Evolutionary conservation across 2,888 invertebrate species (phyloP).

Genomic region (Osedax frankpressi): DNA sequence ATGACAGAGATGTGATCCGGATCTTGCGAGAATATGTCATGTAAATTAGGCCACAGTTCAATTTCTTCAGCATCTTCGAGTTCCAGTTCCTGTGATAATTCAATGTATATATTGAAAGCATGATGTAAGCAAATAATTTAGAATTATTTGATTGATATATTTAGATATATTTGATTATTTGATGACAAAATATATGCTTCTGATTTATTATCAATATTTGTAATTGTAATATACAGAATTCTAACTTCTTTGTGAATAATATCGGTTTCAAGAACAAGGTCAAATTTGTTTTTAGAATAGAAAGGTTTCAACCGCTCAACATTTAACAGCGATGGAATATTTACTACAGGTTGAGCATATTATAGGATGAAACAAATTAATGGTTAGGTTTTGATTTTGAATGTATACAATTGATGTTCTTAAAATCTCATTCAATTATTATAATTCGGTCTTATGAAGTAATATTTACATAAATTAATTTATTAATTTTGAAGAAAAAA

Average conservation of each 20-base stretch:
- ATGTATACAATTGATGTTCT: too few relatives aligned
- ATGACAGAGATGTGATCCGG: constrained; percentile 35
- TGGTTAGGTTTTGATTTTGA: too few relatives aligned
- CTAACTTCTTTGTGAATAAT: background rate
- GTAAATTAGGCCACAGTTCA: constrained; percentile 40
- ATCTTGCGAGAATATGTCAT: constrained; percentile 38
- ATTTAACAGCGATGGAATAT: background rate
- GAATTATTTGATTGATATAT: too few relatives aligned
- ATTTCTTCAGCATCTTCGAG: constrained; percentile 33
- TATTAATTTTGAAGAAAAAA: too few relatives aligned
- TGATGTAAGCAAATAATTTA: background rate
- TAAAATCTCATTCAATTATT: too few relatives aligned
- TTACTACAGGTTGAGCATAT: background rate
- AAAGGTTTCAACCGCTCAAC: background rate
- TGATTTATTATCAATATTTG: too few relatives aligned
- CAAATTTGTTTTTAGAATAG: background rate
- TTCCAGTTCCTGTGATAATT: background rate
- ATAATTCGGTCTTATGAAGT: too few relatives aligned
- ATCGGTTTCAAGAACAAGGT: background rate
- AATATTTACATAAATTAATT: too few relatives aligned
- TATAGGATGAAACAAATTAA: too few relatives aligned
- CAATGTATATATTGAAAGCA: background rate
- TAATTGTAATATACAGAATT: background rate
- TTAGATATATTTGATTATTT: too few relatives aligned
- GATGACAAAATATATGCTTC: too few relatives aligned